Base-by-base conservation (phyloP, 2,113 vertebrate species). In the Microtus montanus region DNA sequence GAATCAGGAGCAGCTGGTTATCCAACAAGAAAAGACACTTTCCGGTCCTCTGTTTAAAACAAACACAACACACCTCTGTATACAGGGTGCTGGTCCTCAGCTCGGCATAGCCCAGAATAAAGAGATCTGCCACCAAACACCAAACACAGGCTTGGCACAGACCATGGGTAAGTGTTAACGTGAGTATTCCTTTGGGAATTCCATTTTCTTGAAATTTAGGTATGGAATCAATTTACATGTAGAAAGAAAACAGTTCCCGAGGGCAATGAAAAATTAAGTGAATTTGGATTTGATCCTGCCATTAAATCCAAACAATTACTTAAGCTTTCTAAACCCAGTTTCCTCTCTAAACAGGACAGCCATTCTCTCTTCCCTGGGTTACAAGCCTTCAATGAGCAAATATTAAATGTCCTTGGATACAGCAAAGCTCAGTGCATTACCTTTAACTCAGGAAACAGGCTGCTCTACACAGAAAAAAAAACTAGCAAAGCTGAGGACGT, bases 321-420 rank as follows among this genome's bases (percentile, higher is more conserved):
- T 87, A 93, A 79, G 49, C 44, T 91, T 49, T 93, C 64, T 47
- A 74, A 84, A 82, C 20, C 17, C 58, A 61, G n/a, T 87, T 94
- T 91, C 35, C 68, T 96, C 90, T 90, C 73, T 94, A 80, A 82
- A 78, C 52, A 7, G 24, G 75, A 93, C 30, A 95, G 63, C 52
- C 28, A 41, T 86, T 87, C 54, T 89, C 24, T 75, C 30, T 73
- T 89, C 83, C 73, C 28, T 47, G 35, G 35, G 17, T 64, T 89
- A 63, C 5, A n/a, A 95, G 52, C n/a, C 83, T 74, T 88, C 38
- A 77, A 9, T 10, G 30, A 28, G 15, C 52, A 90, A 91, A 77
- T 33, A 28, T 90, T 87, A 92, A 70, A 75, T 47, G 71, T 94
- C 54, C 35, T 49, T 74, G 10, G 85, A 94, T 61, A 90, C 3